Base-by-base conservation (phyloP, 2,888 invertebrate species). In the Achlya flavicornis region DNA sequence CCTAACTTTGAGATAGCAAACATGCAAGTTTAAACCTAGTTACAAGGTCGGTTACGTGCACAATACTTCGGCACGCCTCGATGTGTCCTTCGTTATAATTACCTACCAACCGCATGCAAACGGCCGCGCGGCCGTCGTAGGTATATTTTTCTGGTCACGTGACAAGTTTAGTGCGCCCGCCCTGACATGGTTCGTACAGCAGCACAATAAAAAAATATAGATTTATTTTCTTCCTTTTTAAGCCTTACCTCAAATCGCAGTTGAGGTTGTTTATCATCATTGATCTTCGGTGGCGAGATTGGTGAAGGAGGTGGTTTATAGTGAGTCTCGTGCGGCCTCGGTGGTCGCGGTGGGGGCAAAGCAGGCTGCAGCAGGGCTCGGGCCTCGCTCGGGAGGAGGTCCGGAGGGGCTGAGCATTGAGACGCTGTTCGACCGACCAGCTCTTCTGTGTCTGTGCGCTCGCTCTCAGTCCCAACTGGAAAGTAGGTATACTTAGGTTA, bases 371-470 rank as follows among this genome's bases (percentile, higher is more conserved):
- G 83, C 66, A 93, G 78, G 0, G 95, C 95, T 64, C 95, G 89
- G 62, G 92, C 94, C 70, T 94, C 94, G 79, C 94, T 95, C 26
- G 95, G 95, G 78, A 95, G 77, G 75, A 95, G 81, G 84, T 95
- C 95, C 11, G 95, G 95, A 11, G 95, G 95, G 8, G 95, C 95
- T 61, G 95, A 95, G 69, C 95, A 95, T 46, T 95, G 95, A 14
- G 95, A 95, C 58, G 94, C 93, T 57, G 95, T 95, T 58, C 95
- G 91, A 59, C 95, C 95, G 80, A 96, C 94, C 83, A 96, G 86
- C 84, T 96, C 96, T 77, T 96, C 96, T 0, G 96, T 96, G 80
- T 96, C 96, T 57, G 96, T 96, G 66, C 95, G 94, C 83, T 95
- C 94, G 69, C 94, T 94, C 85, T 96, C 96, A 72, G 95, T 95